Conservation (phyloP, 2,113 vertebrate genomes). For the Amia ocellicauda region DNA sequence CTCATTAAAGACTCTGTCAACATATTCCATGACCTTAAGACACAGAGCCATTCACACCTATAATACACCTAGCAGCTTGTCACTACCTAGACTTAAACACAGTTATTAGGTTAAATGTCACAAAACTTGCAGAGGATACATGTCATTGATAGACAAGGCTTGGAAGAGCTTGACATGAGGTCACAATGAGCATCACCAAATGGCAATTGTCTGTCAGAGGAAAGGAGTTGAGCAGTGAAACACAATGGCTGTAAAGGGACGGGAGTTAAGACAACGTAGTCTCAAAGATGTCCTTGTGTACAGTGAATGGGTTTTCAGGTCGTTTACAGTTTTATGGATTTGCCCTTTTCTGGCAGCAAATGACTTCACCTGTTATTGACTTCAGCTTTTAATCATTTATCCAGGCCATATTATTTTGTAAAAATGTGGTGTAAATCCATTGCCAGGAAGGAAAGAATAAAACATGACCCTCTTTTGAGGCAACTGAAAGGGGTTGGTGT, state of each 20-base stretch:
- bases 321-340: too few species aligned
- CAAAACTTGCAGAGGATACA: background rate
- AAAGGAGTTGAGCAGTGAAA: background rate
- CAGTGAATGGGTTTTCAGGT: too few species aligned
- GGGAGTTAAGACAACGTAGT: background rate
- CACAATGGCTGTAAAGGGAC: background rate
- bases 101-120: background rate
- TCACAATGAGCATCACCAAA: background rate
- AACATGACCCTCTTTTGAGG: too few species aligned
- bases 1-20: slow-evolving; percentile 35
- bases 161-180: background rate
- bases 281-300: background rate
- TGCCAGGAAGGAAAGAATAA: too few species aligned
- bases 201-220: background rate
- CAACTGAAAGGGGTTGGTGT: too few species aligned
- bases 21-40: slow-evolving; percentile 41
- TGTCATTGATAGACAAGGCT: background rate
- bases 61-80: slow-evolving; percentile 27
- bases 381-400: background rate
- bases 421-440: too few species aligned
- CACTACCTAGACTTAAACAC: slow-evolving; percentile 27
- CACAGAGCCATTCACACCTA: slow-evolving; percentile 17
- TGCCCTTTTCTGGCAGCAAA: too few species aligned
- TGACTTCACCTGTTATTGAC: background rate
- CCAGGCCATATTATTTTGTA: too few species aligned